phyloP scores from a whole-genome alignment of 2,888 invertebrate species.

The Crematogaster levior region DNA sequence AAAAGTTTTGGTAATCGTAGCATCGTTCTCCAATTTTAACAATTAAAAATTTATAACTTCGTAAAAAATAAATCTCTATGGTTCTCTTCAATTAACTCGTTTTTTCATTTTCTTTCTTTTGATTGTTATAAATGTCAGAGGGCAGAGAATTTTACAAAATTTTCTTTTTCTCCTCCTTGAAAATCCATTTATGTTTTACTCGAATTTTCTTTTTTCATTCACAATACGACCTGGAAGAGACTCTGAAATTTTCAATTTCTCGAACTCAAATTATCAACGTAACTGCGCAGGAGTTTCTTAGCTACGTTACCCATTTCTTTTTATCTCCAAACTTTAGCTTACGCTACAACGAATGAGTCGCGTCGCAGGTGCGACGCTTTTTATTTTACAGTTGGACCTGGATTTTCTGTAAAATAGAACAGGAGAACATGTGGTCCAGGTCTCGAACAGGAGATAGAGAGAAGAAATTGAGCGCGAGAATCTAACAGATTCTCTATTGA shows the following conservation, averaged over 20 bases:
- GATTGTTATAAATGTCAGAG: not conserved
- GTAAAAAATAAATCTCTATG: not conserved
- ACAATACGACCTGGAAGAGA: not conserved
- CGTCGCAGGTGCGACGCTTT: not conserved
- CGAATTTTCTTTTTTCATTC: not conserved
- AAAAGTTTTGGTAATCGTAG: not conserved
- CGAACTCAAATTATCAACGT: not conserved
- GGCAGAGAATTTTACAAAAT: not conserved
- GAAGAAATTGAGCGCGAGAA: not conserved
- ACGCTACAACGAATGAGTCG: not conserved
- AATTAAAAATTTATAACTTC: not conserved
- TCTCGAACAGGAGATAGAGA: conserved; percentile 12
- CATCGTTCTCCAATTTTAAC: not conserved
- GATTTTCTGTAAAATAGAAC: not conserved
- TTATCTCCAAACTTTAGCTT: not conserved
- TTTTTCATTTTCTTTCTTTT: not conserved
- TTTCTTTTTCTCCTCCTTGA: not conserved
- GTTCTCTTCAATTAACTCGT: not conserved
- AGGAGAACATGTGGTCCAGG: not conserved
- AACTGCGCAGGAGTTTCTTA: not conserved
- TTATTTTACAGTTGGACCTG: not conserved
- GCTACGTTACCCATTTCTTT: not conserved
- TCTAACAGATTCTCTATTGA: not conserved
- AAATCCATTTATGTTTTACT: not conserved
- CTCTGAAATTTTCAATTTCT: not conserved